Conservation (phyloP, 2,888 invertebrate genomes). For the Ochropacha duplaris region DNA sequence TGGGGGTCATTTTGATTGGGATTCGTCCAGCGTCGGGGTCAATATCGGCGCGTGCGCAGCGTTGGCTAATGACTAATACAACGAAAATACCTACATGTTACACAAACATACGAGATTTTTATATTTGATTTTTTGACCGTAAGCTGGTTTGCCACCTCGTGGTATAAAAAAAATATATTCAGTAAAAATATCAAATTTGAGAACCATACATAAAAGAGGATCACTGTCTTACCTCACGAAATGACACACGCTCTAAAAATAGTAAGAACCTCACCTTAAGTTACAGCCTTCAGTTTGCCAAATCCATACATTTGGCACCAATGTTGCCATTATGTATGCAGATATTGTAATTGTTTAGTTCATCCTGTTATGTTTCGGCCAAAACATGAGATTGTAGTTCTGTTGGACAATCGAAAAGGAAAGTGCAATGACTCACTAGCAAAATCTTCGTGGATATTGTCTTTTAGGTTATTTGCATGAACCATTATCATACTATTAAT, state of each 20-base stretch:
- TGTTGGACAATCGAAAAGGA: neutral
- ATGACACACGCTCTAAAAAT: neutral
- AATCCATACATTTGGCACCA: neutral
- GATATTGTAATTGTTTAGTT: conserved; percentile 1
- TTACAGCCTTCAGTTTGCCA: neutral
- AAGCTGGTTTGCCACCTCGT: too few relatives aligned
- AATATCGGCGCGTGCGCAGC: conserved; percentile 36
- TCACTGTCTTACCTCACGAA: neutral
- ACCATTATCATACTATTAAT: too few relatives aligned
- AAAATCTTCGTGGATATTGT: neutral
- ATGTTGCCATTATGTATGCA: neutral
- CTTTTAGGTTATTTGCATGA: too few relatives aligned
- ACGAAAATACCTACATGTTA: conserved; percentile 21
- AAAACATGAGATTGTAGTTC: neutral
- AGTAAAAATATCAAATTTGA: too few relatives aligned
- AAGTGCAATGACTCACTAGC: neutral
- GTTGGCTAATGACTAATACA: conserved; percentile 13
- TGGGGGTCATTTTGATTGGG: conserved; percentile 37
- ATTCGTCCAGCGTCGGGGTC: conserved; percentile 55
- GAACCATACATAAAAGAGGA: too few relatives aligned
- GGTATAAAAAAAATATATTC: too few relatives aligned
- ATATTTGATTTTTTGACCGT: neutral
- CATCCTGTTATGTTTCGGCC: neutral
- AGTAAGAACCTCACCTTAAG: neutral
- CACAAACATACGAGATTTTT: conserved; percentile 30